phyloP scores from a whole-genome alignment of 1,140 invertebrate genomes.

The Caenorhabditis briggsae region DNA sequence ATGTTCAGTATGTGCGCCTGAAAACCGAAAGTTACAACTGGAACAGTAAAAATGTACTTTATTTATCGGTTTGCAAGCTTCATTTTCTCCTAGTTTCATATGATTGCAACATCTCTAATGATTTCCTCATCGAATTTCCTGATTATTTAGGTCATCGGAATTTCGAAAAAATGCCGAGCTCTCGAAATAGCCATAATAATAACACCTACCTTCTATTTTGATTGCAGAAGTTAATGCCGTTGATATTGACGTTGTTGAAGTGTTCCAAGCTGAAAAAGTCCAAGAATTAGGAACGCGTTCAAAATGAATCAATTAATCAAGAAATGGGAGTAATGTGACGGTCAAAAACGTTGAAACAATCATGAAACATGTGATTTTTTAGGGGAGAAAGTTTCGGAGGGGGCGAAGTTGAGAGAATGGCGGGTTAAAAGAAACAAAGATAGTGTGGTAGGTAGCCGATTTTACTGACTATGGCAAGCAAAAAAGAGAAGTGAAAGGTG shows the following conservation, averaged over 20 bases:
- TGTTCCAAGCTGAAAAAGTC: not conserved
- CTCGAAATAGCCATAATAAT: too few species aligned
- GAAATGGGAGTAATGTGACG: too few species aligned
- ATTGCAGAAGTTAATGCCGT: too few species aligned
- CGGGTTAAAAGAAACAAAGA: slow-evolving; percentile 11
- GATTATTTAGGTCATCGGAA: slow-evolving; percentile 13
- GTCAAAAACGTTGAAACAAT: not conserved
- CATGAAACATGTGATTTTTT: slow-evolving; percentile 37
- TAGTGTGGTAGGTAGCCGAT: slow-evolving; percentile 21
- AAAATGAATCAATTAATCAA: too few species aligned
- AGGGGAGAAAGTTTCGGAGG: not conserved
- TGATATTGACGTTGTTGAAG: too few species aligned
- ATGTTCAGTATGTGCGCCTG: too few species aligned
- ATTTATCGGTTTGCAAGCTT: not conserved
- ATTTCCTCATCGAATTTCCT: slow-evolving; percentile 25
- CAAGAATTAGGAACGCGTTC: not conserved
- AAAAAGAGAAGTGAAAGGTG: not conserved
- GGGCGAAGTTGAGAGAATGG: slow-evolving; percentile 12
- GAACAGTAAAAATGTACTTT: too few species aligned
- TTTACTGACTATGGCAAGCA: slow-evolving; percentile 6
- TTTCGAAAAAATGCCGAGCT: too few species aligned
- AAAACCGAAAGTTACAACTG: too few species aligned
- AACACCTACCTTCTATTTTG: not conserved
- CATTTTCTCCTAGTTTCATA: not conserved
- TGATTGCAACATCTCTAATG: too few species aligned